These are phyloP conservation scores for Cygnus olor DNA, from an alignment of 2,797 vertebrate species.

Conservation along the genomic window DNA sequence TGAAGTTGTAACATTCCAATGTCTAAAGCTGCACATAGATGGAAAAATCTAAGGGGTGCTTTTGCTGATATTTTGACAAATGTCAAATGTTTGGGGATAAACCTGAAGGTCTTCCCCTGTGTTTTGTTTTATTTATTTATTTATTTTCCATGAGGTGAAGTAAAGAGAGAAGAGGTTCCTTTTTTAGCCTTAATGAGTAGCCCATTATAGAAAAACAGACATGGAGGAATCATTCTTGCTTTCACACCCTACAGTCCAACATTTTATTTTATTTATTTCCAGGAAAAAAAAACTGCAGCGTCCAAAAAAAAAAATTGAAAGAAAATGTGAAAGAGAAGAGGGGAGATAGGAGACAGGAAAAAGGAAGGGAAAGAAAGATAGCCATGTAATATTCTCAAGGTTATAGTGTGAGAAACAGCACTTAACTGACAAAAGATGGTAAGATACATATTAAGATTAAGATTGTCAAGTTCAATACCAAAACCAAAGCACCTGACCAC, in stretches of 20 bases:
- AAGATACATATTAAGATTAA: neutral
- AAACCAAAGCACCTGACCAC: neutral
- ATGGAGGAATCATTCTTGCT: neutral
- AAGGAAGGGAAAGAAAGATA: neutral
- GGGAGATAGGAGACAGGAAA: neutral
- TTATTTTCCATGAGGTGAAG: too few species aligned
- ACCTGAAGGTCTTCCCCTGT: neutral
- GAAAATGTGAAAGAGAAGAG: neutral
- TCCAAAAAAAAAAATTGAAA: neutral
- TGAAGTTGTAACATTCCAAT: neutral
- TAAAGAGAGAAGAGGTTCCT: neutral
- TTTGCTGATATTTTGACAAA: neutral
- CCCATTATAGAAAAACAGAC: neutral
- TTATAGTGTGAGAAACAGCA: neutral
- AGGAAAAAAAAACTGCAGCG: rapidly evolving
- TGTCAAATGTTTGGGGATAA: neutral
- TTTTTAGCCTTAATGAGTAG: neutral
- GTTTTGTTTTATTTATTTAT: neutral
- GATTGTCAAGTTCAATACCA: neutral
- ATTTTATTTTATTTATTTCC: neutral
- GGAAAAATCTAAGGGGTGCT: neutral
- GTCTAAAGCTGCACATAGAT: neutral
- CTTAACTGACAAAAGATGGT: neutral
- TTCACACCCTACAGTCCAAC: neutral
- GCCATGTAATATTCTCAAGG: neutral